Base-by-base conservation (phyloP, 2,113 vertebrate genomes). In the Nothobranchius kuhntae region DNA sequence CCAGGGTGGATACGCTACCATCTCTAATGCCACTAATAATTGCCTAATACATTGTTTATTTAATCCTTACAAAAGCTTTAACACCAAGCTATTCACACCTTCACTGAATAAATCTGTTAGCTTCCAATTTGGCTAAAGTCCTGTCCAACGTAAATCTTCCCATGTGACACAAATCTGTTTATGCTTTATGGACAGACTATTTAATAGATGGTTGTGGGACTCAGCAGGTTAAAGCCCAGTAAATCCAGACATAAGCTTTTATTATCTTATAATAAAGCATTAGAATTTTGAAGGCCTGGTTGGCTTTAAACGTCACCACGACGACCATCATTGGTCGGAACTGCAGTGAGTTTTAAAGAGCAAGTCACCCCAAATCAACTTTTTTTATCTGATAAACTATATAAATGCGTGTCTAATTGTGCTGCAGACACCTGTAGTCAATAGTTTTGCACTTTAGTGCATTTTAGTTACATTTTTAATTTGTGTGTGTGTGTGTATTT, bases 161-260 rank as follows among this genome's bases (percentile, higher is more conserved):
- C 1, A 15, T n/a, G 40, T 26, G 13, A 21, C 48, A 35, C 57
- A 56, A 35, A 80, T 54, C 44, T 48, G 9, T 1, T 1, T 53
- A 42, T 52, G 47, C 42, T 9, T 36, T 8, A 54, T 52, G 21
- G 36, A 9, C 45, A 73, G 13, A 66, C 15, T 55, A 58, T 73
- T n/a, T 53, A 47, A 45, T 60, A 80, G 74, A 78, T 75, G 59
- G 61, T 65, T 21, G 15, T 5, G 40, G 51, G 50, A 51, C 69
- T 67, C 24, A 71, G 38, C 55, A 76, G 38, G 68, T 66, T 77
- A 74, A 86, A 63, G 24, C 72, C 38, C 47, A 58, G 44, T 59
- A 81, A 66, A 71, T 67, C 68, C 68, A 62, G 15, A 56, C 38
- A 40, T 48, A 42, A 61, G 42, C 53, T 45, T 72, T 40, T 40